Conservation (phyloP, 1,140 invertebrate species). For the Zelostemma sp. region DNA sequence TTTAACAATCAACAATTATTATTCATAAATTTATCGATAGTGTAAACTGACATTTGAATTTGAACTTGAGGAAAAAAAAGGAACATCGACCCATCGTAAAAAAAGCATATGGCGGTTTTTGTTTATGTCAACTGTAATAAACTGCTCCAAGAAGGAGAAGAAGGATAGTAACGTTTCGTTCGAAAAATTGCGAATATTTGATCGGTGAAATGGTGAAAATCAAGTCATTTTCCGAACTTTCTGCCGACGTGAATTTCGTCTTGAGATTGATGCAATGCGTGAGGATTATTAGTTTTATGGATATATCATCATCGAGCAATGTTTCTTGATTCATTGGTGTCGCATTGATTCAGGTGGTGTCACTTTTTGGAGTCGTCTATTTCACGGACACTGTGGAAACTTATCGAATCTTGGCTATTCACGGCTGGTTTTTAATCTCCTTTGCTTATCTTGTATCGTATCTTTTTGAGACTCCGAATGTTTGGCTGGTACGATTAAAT, state of each 20-base stretch:
- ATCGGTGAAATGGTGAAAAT: background rate
- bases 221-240: conserved; percentile 5
- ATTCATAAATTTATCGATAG: background rate
- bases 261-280: conserved; percentile 20
- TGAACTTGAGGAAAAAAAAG: background rate
- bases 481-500: conserved; percentile 24
- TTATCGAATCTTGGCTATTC: conserved; percentile 16
- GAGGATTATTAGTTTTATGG: conserved; percentile 5
- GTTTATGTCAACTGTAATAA: background rate
- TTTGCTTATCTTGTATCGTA: conserved; percentile 18
- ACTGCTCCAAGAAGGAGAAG: too few species aligned
- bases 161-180: too few species aligned
- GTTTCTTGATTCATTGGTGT: background rate
- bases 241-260: conserved; percentile 22
- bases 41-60: background rate
- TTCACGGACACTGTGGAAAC: background rate
- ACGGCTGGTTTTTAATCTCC: conserved; percentile 26
- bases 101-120: too few species aligned
- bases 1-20: too few species aligned
- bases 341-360: conserved; percentile 8
- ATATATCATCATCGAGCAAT: background rate
- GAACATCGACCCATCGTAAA: background rate
- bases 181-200: too few species aligned
- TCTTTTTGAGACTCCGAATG: conserved; percentile 23
- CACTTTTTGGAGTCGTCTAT: conserved; percentile 7